Conservation (phyloP, 2,888 invertebrate species). For the Uloborus plumipes region DNA sequence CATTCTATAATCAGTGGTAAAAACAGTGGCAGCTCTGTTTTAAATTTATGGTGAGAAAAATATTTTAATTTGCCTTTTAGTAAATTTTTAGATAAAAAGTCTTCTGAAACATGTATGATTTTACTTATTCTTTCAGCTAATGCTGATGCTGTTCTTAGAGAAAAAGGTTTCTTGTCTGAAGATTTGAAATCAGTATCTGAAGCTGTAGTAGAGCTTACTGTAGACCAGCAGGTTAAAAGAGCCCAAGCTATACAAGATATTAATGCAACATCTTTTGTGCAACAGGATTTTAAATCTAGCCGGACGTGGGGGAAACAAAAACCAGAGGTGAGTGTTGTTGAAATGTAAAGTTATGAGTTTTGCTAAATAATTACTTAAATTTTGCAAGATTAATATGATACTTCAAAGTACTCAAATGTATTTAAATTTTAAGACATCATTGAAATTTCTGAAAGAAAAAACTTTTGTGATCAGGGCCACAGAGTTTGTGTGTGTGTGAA, state of each 20-base stretch:
- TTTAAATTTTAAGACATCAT: too few relatives aligned
- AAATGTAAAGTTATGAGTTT: too few relatives aligned
- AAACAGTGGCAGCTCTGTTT: too few relatives aligned
- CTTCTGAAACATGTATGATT: not conserved
- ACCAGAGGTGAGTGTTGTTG: slow-evolving; percentile 31
- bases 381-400: too few relatives aligned
- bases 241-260: slow-evolving; percentile 58
- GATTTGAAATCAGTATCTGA: slow-evolving; percentile 13
- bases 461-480: too few relatives aligned
- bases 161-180: slow-evolving; percentile 43
- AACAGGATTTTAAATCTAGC: slow-evolving; percentile 57
- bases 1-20: too few relatives aligned
- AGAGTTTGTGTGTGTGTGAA: too few relatives aligned
- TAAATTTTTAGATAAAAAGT: not conserved
- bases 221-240: slow-evolving; percentile 55
- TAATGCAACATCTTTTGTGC: slow-evolving; percentile 57
- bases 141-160: slow-evolving; percentile 47
- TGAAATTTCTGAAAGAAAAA: too few relatives aligned
- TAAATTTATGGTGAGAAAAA: too few relatives aligned
- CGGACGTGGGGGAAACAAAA: slow-evolving; percentile 53
- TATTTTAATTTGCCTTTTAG: not conserved
- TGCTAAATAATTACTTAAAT: too few relatives aligned
- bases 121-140: slow-evolving; percentile 36
- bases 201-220: slow-evolving; percentile 24
- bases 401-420: too few relatives aligned